These are phyloP conservation scores for Platysternon megacephalum DNA, from an alignment of 2,113 vertebrate genomes.

Conservation along the genomic window DNA sequence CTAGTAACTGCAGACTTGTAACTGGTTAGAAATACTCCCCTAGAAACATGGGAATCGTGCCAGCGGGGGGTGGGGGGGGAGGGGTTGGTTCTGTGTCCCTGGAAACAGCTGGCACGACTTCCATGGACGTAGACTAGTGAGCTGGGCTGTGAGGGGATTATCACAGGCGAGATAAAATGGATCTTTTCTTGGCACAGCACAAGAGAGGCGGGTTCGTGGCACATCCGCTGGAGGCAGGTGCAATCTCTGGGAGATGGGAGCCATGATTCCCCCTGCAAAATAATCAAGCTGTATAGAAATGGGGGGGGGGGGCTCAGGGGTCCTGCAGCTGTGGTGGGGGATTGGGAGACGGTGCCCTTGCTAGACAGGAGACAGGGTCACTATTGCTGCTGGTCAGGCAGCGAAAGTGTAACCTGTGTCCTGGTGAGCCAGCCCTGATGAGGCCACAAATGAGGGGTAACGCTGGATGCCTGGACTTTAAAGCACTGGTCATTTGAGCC, in stretches of 20 bases:
- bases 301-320: too few relatives aligned
- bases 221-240: too few relatives aligned
- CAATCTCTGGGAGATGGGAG: too few relatives aligned
- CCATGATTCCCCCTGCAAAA: not conserved
- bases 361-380: not conserved
- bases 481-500: not conserved
- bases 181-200: not conserved
- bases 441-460: too few relatives aligned
- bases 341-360: not conserved
- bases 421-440: not conserved
- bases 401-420: too few relatives aligned
- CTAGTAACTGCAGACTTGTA: too few relatives aligned
- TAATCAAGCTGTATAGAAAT: not conserved
- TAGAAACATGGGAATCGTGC: not conserved
- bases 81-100: too few relatives aligned
- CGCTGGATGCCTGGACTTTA: not conserved
- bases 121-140: too few relatives aligned
- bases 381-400: too few relatives aligned
- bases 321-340: not conserved
- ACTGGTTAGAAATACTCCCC: not conserved
- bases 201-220: too few relatives aligned
- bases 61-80: accelerated
- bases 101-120: not conserved
- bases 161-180: not conserved
- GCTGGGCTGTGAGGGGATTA: not conserved